phyloP scores from a whole-genome alignment of 2,888 invertebrate genomes.

The Synanthedon tipuliformis region DNA sequence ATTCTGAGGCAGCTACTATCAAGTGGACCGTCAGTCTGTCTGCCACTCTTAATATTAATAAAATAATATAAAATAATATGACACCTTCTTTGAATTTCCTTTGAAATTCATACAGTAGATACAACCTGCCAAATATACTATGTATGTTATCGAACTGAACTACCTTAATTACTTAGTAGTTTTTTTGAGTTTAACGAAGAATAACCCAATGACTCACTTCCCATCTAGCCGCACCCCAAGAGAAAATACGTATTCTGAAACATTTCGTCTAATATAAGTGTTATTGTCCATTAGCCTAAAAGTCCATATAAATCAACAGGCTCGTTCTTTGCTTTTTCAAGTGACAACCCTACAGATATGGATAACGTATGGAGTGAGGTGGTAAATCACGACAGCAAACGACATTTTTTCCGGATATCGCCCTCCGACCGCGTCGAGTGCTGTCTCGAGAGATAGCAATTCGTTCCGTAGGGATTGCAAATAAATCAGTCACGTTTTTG shows the following conservation, averaged over 20 bases:
- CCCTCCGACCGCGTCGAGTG: slow-evolving; percentile 38
- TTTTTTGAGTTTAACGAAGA: too few species aligned
- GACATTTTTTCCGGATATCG: slow-evolving; percentile 59
- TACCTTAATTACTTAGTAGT: too few species aligned
- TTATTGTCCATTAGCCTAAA: background rate
- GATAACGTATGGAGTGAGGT: slow-evolving; percentile 19
- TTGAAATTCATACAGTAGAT: too few species aligned
- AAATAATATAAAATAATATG: too few species aligned
- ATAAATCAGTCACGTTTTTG: slow-evolving; percentile 6
- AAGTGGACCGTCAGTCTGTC: too few species aligned
- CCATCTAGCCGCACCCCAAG: background rate
- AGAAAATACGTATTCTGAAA: background rate
- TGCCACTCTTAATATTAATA: too few species aligned
- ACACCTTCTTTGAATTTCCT: too few species aligned
- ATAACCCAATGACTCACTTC: too few species aligned
- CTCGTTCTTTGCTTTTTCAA: background rate
- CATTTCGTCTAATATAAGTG: too few species aligned
- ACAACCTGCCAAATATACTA: too few species aligned
- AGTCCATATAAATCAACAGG: slow-evolving; percentile 13
- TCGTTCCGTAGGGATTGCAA: slow-evolving; percentile 30
- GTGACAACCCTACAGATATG: slow-evolving; percentile 1
- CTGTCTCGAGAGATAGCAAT: slow-evolving; percentile 58
- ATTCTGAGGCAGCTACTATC: too few species aligned
- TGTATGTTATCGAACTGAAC: too few species aligned
- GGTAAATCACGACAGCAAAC: slow-evolving; percentile 57